phyloP scores from a whole-genome alignment of 1,140 invertebrate species.

The Bicyclus anynana region DNA sequence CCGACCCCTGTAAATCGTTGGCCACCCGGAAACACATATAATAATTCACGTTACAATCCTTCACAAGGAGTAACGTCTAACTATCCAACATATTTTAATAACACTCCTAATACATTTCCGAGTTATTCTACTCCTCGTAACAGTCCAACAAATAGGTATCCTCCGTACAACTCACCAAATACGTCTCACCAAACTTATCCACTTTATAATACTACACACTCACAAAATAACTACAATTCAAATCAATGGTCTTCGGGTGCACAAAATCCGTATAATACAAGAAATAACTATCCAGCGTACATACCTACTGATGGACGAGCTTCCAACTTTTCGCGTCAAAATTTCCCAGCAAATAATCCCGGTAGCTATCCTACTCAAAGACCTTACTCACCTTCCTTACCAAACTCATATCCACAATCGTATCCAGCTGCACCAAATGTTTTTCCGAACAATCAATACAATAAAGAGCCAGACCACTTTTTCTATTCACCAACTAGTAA shows the following conservation, averaged over 20 bases:
- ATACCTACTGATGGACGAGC: neutral
- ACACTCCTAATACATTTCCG: neutral
- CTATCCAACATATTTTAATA: slow-evolving; percentile 1
- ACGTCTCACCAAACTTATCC: neutral
- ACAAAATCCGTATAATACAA: neutral
- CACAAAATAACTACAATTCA: neutral
- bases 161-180: neutral
- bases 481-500: slow-evolving; percentile 23
- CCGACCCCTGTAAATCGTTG: neutral
- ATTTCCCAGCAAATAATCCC: neutral
- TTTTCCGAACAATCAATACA: slow-evolving; percentile 1
- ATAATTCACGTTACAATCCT: neutral
- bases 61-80: neutral
- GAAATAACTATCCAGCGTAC: neutral
- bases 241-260: neutral
- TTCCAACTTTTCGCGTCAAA: neutral
- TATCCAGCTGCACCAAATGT: slow-evolving; percentile 1
- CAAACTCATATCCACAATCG: neutral
- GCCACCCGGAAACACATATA: neutral
- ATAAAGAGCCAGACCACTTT: slow-evolving; percentile 22
- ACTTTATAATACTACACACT: neutral
- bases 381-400: neutral
- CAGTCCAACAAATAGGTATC: neutral
- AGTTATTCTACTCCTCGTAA: neutral
- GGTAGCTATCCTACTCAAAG: neutral